A percentile compares a stretch with the other conserved stretches of the same genome.
Conservation (phyloP, 2,113 vertebrate species). For the Dasyprocta punctata region DNA sequence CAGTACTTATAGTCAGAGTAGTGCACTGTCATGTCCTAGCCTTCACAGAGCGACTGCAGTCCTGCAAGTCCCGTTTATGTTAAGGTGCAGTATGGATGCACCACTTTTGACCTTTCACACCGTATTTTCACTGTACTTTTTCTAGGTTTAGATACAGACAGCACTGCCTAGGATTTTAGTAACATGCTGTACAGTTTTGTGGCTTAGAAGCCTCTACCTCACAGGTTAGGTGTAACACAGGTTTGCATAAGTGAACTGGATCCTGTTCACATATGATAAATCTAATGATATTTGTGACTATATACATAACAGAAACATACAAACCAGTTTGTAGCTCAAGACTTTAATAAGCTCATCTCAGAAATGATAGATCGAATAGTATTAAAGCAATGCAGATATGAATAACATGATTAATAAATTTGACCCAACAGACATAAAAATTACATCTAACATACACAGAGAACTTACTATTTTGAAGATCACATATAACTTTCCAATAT, state of each 20-base stretch:
- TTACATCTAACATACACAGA: neutral
- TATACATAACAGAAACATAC: neutral
- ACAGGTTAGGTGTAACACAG: neutral
- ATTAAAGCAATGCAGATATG: neutral
- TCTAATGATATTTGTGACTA: neutral
- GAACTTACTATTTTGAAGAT: neutral
- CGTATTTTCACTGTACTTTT: neutral
- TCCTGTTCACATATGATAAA: neutral
- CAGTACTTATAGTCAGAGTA: too few relatives aligned
- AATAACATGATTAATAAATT: constrained; percentile 42
- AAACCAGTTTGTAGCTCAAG: neutral
- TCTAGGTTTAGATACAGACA: neutral
- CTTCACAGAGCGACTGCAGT: neutral
- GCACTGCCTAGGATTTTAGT: neutral
- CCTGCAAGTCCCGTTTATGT: neutral
- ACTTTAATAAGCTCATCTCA: neutral
- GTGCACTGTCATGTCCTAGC: too few relatives aligned
- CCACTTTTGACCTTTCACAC: neutral
- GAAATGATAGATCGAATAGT: neutral
- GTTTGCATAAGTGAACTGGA: neutral
- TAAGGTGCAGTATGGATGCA: neutral
- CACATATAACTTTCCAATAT: neutral
- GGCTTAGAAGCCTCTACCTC: neutral
- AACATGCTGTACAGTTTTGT: neutral
- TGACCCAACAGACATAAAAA: neutral